These are phyloP conservation scores for Phrynocephalus forsythii DNA, from an alignment of 2,797 vertebrate species.

Conservation along the genomic window DNA sequence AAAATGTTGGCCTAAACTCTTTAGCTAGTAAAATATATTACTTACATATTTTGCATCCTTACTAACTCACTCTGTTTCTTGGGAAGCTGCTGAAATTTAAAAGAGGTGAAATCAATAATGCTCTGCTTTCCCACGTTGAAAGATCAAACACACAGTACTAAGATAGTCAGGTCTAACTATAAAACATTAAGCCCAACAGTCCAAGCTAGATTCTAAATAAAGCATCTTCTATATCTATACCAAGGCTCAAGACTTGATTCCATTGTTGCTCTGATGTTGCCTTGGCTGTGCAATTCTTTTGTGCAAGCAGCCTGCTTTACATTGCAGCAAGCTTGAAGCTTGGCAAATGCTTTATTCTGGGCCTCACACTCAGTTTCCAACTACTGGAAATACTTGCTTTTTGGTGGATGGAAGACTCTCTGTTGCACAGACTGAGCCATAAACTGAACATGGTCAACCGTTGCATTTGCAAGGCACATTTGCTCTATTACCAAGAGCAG, in stretches of 20 bases:
- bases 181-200: slow-evolving; percentile 12
- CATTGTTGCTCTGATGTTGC: background rate
- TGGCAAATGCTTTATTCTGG: background rate
- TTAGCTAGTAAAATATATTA: slow-evolving; percentile 70
- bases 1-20: slow-evolving; percentile 66
- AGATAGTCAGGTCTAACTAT: slow-evolving; percentile 35
- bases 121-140: slow-evolving; percentile 58
- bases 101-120: slow-evolving; percentile 74
- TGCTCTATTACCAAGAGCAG: background rate
- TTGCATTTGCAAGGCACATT: background rate
- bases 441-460: background rate
- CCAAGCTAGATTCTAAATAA: slow-evolving; percentile 11
- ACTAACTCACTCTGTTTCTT: slow-evolving; percentile 76
- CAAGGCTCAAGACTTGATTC: background rate
- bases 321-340: background rate
- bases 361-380: background rate
- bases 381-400: background rate
- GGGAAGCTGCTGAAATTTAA: slow-evolving; percentile 76
- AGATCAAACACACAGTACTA: slow-evolving; percentile 58
- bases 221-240: slow-evolving; percentile 13
- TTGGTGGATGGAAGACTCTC: accelerated
- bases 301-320: background rate
- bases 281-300: background rate
- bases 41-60: slow-evolving; percentile 70
- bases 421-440: background rate